Base-by-base conservation (phyloP, 92 coral and sea anemone genomes). In the Bergia sp. region DNA sequence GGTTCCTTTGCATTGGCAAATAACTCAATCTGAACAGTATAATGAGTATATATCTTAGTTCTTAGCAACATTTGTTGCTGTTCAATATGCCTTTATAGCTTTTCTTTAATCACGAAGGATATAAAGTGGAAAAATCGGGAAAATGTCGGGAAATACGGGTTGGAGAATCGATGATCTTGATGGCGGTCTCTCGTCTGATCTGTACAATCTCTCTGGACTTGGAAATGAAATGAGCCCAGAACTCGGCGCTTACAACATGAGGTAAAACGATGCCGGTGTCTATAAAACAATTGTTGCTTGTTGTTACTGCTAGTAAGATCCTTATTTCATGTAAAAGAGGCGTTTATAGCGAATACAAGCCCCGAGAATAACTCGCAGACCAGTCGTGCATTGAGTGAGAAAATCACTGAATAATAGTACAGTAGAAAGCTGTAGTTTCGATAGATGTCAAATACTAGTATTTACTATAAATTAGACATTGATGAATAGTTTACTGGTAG, bases 181-280 rank as follows among this genome's bases (percentile, higher is more conserved):
- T 67, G 89, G 92, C 58, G 96, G 95, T 13, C 94, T 96, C 50
- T 95, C 98, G 20, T 91, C 98, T 53, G 98, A 96, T 57, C 90
- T 96, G 73, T 90, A 94, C 83, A 96, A 95, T 89, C 95, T 96
- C 77, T 93, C 98, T 76, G 98, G 98, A n/a, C 88, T 96, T 85
- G 98, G 98, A 91, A 95, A 94, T 79, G 98, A 96, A 76, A 78
- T 92, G 80, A 92, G 91, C 66, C 77, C 98, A 47, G 98, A 96
- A 36, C 92, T 88, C 38, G 95, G 89, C 91, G 96, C 98, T 0
- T 96, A 96, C 78, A 94, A 96, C 87, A 96, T 96, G 98, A 94
- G 96, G 98, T 94, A 89, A 37, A 91, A 61, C 6, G 29, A 16
- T 7, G 80, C 45, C 23, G 50, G 16, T 76, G 50, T 76, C 16